Conservation (phyloP, 2,888 invertebrate genomes). For the Lithosia quadra region DNA sequence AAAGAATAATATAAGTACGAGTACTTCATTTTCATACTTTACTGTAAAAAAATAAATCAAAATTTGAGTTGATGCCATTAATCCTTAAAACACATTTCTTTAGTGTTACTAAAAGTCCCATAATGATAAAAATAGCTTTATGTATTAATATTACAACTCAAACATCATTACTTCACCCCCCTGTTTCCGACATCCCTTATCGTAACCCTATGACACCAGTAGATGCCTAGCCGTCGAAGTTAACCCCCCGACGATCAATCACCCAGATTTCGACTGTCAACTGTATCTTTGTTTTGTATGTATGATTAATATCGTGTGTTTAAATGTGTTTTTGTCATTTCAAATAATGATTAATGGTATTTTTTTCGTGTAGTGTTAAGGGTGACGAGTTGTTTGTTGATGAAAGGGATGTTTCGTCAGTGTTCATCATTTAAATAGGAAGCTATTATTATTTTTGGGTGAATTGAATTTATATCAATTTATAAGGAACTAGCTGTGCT, state of each 20-base stretch:
- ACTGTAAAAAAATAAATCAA: too few relatives aligned
- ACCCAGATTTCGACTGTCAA: conserved; percentile 48
- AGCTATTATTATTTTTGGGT: not conserved
- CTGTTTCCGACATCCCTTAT: conserved; percentile 33
- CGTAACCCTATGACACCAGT: conserved; percentile 35
- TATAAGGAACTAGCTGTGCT: too few relatives aligned
- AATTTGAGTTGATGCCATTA: too few relatives aligned
- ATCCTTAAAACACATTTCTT: too few relatives aligned
- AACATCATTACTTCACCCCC: conserved; percentile 13
- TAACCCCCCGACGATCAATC: conserved; percentile 44
- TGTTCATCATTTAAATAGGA: conserved; percentile 3
- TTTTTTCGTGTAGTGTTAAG: conserved; percentile 7
- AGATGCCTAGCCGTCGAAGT: conserved; percentile 45
- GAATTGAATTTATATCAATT: not conserved
- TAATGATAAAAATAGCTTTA: not conserved
- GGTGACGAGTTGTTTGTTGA: conserved; percentile 2
- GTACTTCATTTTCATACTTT: too few relatives aligned
- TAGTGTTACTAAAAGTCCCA: too few relatives aligned
- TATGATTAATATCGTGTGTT: conserved; percentile 47
- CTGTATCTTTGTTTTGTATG: conserved; percentile 46
- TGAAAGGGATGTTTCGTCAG: conserved; percentile 6
- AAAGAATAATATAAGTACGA: too few relatives aligned
- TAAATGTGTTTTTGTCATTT: conserved; percentile 22
- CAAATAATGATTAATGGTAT: conserved; percentile 10
- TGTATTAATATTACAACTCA: not conserved